Evolutionary conservation across 2,797 vertebrate species (phyloP).

Genomic region (Novumbra hubbsi): DNA sequence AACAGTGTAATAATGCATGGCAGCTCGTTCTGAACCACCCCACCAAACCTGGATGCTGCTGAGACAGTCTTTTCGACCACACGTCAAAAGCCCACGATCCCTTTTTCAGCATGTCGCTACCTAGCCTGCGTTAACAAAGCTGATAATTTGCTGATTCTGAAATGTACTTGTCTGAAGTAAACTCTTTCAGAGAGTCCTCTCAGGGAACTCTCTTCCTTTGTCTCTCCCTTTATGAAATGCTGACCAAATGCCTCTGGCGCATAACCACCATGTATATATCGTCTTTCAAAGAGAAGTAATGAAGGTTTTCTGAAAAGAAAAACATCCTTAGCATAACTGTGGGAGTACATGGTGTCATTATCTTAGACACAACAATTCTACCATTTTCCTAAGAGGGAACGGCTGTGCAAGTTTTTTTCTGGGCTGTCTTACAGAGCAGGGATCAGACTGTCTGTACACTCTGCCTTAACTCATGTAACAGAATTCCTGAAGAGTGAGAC

Average conservation of each 20-base stretch:
- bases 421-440: slow-evolving; percentile 28
- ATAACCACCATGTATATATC: background rate
- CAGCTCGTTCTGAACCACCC: too few relatives aligned
- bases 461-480: slow-evolving; percentile 46
- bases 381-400: slow-evolving; percentile 9
- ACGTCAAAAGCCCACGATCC: too few relatives aligned
- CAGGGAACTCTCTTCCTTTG: background rate
- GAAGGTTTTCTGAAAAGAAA: background rate
- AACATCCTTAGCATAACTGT: background rate
- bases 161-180: slow-evolving; percentile 4
- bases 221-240: background rate
- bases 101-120: too few relatives aligned
- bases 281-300: background rate
- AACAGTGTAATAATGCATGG: too few relatives aligned
- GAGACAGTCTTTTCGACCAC: too few relatives aligned
- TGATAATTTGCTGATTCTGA: background rate
- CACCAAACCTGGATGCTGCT: too few relatives aligned
- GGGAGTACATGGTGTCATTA: slow-evolving; percentile 18
- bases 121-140: slow-evolving; percentile 10
- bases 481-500: slow-evolving; percentile 47
- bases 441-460: slow-evolving; percentile 30
- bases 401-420: slow-evolving; percentile 31
- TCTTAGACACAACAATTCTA: slow-evolving; percentile 16
- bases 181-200: background rate
- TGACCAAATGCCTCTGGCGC: background rate